Evolutionary conservation across 2,113 vertebrate species (phyloP), one percentile per base, ranked within the genome.

Genomic region (Pachyramphus minor): DNA sequence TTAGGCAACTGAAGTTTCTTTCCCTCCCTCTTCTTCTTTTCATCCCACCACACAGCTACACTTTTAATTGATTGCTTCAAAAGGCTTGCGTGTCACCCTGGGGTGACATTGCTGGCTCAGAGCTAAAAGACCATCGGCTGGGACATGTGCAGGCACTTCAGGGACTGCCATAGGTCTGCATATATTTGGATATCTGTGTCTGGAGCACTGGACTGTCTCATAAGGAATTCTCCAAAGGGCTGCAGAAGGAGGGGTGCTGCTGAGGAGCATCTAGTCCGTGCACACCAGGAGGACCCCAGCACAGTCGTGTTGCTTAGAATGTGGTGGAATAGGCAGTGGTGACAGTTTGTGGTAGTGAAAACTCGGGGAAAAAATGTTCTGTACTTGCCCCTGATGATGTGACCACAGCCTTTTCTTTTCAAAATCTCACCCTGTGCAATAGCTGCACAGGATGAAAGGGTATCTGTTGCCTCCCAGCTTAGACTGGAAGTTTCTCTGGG

Each of bases 41-140:
- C 27, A 58, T 58, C 60, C 41, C 27, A 45, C 47, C 33, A 52
- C 42, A 41, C 27, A 85, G 27, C 42, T 91, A 18, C 1, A 4
- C 58, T 97, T 87, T 74, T 52, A 78, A 27, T 4, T 50, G 30
- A 27, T 50, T 22, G n/a, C 55, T 92, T 90, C 28, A 28, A 71
- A 90, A 74, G 69, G 11, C 11, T 24, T 55, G 19, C 23, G 6
- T 31, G 16, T 69, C 41, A 78, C 50, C 23, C 59, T 47, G 28
- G 45, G 42, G 63, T 85, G 50, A 35, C 25, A 2, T 80, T 90
- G 77, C 50, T 77, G 37, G 5, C 42, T 69, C 25, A 28, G 69
- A 53, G 30, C 20, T 56, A 7, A 31, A 69, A 87, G 19, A 9
- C 49, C 12, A 5, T 53, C 0, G 0, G 4, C 53, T 76, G 31